Evolutionary conservation across 2,797 vertebrate species (phyloP), one percentile per base, ranked within the genome.

Genomic region (Peromyscus nudipes): DNA sequence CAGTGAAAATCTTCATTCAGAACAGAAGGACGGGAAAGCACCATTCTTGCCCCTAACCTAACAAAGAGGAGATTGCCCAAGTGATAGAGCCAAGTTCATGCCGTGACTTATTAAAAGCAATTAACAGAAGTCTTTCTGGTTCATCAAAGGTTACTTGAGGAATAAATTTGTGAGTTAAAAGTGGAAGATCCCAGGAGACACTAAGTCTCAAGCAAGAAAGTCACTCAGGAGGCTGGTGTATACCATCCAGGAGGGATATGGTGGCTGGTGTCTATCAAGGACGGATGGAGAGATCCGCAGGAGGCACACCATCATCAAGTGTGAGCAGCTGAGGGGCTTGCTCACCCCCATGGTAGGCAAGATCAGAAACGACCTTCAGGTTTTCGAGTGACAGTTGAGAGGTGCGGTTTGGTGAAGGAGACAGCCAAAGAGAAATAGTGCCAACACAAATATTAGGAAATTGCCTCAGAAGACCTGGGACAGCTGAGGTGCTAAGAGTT

Each of bases 121-220:
- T 92, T 87, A 97, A 52, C 76, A 94, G 55, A 80, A 79, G 55
- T 80, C 69, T 57, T 82, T 87, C 84, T 31, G 86, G 87, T 25
- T 71, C 49, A 92, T 69, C 76, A 96, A 97, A 95, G 95, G 79
- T 96, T 84, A 92, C 64, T n/a, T 88, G 93, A 90, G 46, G 83
- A 96, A 91, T 95, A 96, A 80, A 88, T 93, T 93, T 19, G 37
- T 88, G 83, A 96, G 76, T 49, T 87, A 29, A 91, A 90, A 85
- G 69, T 37, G 29, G 23, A 67, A 52, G n/a, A 16, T 95, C 89
- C 37, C 92, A 19, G 29, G 85, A 65, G 89, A 91, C 64, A 91
- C 34, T 21, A 40, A 87, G 84, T 89, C 31, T 83, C 17, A 25
- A 69, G 91, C 46, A 94, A 37, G 34, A 34, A 86, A 92, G 27